Evolutionary conservation across 2,113 vertebrate genomes (phyloP), one percentile per base, ranked within the genome.

Genomic region (Hylia prasina): DNA sequence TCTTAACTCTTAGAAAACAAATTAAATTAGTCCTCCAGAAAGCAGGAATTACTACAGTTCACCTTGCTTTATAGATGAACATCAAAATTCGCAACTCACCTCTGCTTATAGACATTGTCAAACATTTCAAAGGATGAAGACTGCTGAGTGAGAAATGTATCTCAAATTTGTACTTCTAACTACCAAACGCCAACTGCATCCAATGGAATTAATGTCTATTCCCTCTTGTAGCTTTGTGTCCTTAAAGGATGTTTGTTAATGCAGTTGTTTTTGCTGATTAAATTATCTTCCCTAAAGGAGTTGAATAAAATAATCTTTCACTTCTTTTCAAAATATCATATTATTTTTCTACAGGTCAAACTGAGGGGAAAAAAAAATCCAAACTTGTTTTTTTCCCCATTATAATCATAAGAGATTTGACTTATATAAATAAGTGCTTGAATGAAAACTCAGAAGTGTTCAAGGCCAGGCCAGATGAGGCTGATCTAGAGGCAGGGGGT

Each of bases 281-380:
- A 76, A 44, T 47, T 77, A 24, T 50, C 20, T 60, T 75, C n/a
- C 22, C 28, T 37, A 64, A 58, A 70, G 7, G 10, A 37, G 8
- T 3, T 66, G 7, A 31, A 85, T 20, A 51, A 76, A 23, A 37
- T 2, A 24, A 13, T 6, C 21, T 81, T 64, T 68, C 2, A 7
- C 18, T 65, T 68, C 3, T 81, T 88, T 76, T 58, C 24, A 81
- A 78, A 88, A 56, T 37, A 68, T 5, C 25, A 13, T 35, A 45
- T 69, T 88, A n/a, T 92, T 73, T 47, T 24, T 90, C 44, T 64
- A 39, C 13, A 75, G 53, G n/a, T 63, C 87, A 87, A 85, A 50
- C 22, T 27, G 6, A 40, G 9, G 4, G 10, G 1, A 5, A 48
- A 57, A 66, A 23, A 19, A 23, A 22, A 31, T 2, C 5, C 6